Conservation (phyloP, 2,113 vertebrate genomes). For the Litocranius walleri region DNA sequence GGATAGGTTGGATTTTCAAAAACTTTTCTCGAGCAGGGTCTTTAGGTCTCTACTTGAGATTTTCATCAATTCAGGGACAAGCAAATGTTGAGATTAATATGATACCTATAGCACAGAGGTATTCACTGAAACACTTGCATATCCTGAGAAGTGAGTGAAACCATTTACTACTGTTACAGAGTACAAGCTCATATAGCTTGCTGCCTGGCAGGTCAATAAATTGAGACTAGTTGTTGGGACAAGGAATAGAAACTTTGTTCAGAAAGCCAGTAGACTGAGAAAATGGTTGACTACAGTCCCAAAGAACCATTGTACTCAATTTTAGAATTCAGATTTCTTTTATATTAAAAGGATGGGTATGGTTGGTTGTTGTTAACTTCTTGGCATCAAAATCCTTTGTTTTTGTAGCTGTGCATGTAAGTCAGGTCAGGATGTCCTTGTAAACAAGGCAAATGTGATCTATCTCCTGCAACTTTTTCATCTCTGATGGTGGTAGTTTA, state of each 20-base stretch:
- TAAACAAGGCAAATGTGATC: not conserved
- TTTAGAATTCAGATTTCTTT: not conserved
- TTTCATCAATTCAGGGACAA: not conserved
- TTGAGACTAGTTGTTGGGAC: not conserved
- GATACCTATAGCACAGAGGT: not conserved
- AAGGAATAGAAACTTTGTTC: not conserved
- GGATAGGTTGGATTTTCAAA: not conserved
- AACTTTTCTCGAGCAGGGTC: not conserved
- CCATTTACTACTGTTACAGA: not conserved
- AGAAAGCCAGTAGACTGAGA: not conserved
- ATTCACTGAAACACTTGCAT: not conserved
- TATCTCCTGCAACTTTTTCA: not conserved
- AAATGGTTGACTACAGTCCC: not conserved
- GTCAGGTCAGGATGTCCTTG: not conserved
- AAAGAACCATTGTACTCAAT: not conserved
- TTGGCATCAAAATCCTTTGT: not conserved
- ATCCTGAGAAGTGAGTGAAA: not conserved
- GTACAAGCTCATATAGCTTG: not conserved
- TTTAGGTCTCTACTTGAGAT: not conserved
- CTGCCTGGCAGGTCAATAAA: not conserved
- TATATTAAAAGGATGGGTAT: not conserved
- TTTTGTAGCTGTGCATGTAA: not conserved
- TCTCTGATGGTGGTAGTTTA: not conserved
- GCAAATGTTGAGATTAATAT: not conserved
- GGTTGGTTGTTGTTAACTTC: not conserved